These are phyloP conservation scores for Acronicta psi DNA, from an alignment of 2,888 invertebrate genomes.

Conservation along the genomic window DNA sequence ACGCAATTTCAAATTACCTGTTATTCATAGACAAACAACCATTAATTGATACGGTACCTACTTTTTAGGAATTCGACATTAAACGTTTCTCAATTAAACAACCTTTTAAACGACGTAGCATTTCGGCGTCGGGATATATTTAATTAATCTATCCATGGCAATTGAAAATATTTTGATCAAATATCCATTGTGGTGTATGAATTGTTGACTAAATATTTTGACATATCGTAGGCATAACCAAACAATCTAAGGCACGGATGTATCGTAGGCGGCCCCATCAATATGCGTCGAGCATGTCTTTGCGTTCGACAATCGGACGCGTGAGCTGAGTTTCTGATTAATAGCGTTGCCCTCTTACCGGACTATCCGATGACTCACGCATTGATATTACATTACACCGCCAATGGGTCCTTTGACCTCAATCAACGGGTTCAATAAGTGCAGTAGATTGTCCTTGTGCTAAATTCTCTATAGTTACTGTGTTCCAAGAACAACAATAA, in stretches of 20 bases:
- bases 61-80: not conserved
- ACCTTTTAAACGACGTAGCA: too few species aligned
- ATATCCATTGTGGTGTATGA: constrained; percentile 54
- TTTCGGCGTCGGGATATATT: constrained; percentile 8
- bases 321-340: constrained; percentile 78
- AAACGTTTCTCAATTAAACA: not conserved
- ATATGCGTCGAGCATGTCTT: constrained; percentile 73
- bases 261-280: constrained; percentile 78
- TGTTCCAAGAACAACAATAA: constrained; percentile 80
- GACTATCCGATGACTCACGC: constrained; percentile 82
- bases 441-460: constrained; percentile 82
- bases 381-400: constrained; percentile 76
- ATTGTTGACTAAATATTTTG: constrained; percentile 65
- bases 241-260: constrained; percentile 69
- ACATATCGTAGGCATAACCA: constrained; percentile 66
- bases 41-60: constrained; percentile 5
- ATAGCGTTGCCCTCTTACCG: constrained; percentile 72
- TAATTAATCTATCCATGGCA: constrained; percentile 13
- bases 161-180: constrained; percentile 48
- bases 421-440: constrained; percentile 80
- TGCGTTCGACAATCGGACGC: constrained; percentile 74
- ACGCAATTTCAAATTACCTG: constrained; percentile 41
- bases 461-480: constrained; percentile 74
- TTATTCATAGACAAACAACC: constrained; percentile 23
- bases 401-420: constrained; percentile 85